Evolutionary conservation across 2,888 invertebrate genomes (phyloP).

Genomic region (Calliphora vomitoria): DNA sequence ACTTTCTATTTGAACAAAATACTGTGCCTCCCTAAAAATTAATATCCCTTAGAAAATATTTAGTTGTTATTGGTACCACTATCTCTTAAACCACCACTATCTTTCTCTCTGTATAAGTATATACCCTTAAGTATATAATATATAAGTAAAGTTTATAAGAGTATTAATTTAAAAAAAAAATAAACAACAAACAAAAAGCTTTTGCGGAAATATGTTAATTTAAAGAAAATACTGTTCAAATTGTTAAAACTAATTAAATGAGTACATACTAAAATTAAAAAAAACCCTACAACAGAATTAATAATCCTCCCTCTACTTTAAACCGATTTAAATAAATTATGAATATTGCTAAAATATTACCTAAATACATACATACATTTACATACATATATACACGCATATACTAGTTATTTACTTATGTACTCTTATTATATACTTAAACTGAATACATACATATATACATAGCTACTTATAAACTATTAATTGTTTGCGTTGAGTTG

Average conservation of each 20-base stretch:
- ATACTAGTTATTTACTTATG: conserved; percentile 67
- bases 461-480: conserved; percentile 57
- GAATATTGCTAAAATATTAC: conserved; percentile 55
- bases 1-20: background rate
- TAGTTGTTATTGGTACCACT: conserved; percentile 14
- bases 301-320: conserved; percentile 16
- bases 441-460: conserved; percentile 38
- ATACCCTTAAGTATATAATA: conserved; percentile 34
- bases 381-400: background rate
- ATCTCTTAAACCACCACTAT: background rate
- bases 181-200: conserved; percentile 40
- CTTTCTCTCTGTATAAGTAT: background rate
- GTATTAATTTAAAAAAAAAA: conserved; percentile 31
- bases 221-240: conserved; percentile 64
- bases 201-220: conserved; percentile 60
- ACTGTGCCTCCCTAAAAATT: background rate
- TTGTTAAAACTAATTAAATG: conserved; percentile 58
- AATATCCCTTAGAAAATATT: background rate
- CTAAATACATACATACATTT: conserved; percentile 32
- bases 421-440: conserved; percentile 58
- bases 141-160: background rate
- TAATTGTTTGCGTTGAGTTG: conserved; percentile 70
- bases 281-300: background rate
- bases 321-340: conserved; percentile 7
- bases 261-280: conserved; percentile 13